phyloP scores from a whole-genome alignment of 2,888 invertebrate genomes.

The Ernsta delagoae region DNA sequence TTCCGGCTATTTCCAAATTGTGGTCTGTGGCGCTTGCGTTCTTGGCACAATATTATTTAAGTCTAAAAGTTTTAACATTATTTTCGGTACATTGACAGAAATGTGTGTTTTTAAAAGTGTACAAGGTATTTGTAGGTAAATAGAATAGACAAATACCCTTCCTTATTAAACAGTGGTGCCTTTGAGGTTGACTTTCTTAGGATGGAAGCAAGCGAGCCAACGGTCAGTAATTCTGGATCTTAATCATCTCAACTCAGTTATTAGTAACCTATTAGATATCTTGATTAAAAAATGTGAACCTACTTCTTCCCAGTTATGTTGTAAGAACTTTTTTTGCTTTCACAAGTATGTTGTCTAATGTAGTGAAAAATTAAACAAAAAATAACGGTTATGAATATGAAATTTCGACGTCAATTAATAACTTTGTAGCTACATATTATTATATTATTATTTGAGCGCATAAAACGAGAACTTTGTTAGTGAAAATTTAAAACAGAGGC shows the following conservation, averaged over 20 bases:
- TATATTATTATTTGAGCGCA: not conserved
- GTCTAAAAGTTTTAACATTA: not conserved
- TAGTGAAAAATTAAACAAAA: too few species aligned
- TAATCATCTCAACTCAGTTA: too few species aligned
- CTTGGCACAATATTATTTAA: not conserved
- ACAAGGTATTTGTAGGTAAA: slow-evolving; percentile 5
- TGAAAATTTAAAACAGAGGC: slow-evolving; percentile 41
- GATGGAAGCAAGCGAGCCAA: not conserved
- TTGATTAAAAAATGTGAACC: too few species aligned
- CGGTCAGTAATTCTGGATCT: not conserved
- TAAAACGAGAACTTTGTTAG: slow-evolving; percentile 30
- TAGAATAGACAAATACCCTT: not conserved
- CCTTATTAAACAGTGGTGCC: not conserved
- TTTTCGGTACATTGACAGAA: too few species aligned
- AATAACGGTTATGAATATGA: too few species aligned
- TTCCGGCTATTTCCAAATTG: slow-evolving; percentile 10
- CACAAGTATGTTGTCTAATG: too few species aligned
- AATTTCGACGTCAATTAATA: too few species aligned
- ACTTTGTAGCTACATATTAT: too few species aligned
- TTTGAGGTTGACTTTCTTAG: slow-evolving; percentile 6
- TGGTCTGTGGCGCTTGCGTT: not conserved
- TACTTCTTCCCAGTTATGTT: too few species aligned
- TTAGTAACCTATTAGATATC: too few species aligned
- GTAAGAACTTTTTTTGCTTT: too few species aligned
- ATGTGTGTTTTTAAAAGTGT: too few species aligned